These are phyloP conservation scores for Drosophila obscura DNA, from an alignment of 1,140 invertebrate genomes.

Conservation along the genomic window DNA sequence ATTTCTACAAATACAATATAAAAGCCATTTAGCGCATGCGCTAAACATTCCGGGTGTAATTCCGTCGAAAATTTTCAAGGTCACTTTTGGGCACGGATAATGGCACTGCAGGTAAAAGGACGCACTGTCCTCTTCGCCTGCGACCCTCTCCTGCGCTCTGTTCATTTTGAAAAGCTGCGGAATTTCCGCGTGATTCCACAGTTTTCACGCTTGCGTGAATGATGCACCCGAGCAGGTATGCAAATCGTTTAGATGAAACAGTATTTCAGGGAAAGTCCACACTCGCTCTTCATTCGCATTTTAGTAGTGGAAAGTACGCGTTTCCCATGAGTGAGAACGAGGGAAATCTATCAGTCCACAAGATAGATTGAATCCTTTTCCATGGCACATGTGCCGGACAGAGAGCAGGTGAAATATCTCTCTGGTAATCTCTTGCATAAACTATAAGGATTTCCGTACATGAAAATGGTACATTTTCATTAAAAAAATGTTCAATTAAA, in stretches of 20 bases:
- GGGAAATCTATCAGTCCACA: slow-evolving; percentile 16
- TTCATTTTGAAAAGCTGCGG: slow-evolving; percentile 68
- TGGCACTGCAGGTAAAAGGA: slow-evolving; percentile 61
- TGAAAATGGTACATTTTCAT: too few species aligned
- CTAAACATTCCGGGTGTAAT: slow-evolving; percentile 77
- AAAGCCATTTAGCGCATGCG: slow-evolving; percentile 81
- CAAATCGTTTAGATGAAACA: slow-evolving; percentile 68
- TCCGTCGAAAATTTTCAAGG: slow-evolving; percentile 76
- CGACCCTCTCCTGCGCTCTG: slow-evolving; percentile 20
- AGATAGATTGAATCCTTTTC: slow-evolving; percentile 5
- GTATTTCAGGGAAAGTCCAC: slow-evolving; percentile 69
- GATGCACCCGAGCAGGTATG: slow-evolving; percentile 64
- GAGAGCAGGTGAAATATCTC: slow-evolving; percentile 52
- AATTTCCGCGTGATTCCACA: slow-evolving; percentile 74
- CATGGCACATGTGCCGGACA: neutral
- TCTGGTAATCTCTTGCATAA: slow-evolving; percentile 1
- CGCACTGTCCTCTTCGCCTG: slow-evolving; percentile 48
- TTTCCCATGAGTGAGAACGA: slow-evolving; percentile 33
- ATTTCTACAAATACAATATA: slow-evolving; percentile 79
- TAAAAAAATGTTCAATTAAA: neutral
- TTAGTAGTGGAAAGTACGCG: slow-evolving; percentile 61
- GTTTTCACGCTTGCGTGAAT: slow-evolving; percentile 62
- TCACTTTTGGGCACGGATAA: slow-evolving; percentile 65
- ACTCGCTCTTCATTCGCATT: slow-evolving; percentile 69
- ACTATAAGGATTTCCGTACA: too few species aligned